Base-by-base conservation (phyloP, 2,888 invertebrate genomes). In the Nomada goodeniana region DNA sequence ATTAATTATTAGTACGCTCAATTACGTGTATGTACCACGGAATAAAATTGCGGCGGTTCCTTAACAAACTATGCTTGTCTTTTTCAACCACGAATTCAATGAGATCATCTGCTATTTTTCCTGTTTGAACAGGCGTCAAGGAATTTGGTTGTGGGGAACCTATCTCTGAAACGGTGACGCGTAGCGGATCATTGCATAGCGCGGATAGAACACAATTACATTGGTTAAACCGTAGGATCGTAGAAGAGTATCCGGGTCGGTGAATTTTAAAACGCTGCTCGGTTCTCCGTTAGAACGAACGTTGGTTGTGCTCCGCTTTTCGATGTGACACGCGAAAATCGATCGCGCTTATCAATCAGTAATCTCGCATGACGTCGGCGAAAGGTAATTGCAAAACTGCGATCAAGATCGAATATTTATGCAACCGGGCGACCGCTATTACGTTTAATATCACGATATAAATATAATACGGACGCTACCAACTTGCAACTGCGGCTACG, bases 331-430 rank as follows among this genome's bases (percentile, higher is more conserved):
- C 18, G 47, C 29, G n/a, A 64, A 70, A 75, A 87, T 87, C 69
- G 86, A 87, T 83, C 69, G 73, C 42, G 11, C 53, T 75, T 82
- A 85, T 87, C 88, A 67, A 67, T 53, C 64, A 13, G 60, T 67
- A 68, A 87, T 87, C 88, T 87, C 59, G 84, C 76, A 69, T 67
- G 80, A 67, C 82, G 84, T 80, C 84, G 61, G 47, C 44, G 36
- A 68, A 55, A 23, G 74, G 76, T 55, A 72, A 82, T 82, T 63
- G 52, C 68, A 18, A 78, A 85, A 80, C 55, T 47, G 73, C 50
- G 50, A 53, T 44, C 52, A 71, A 68, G 29, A 78, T 76, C 82
- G 52, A 82, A 65, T 20, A 23, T 81, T 52, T 52, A 26, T 52
- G 55, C 50, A 53, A 57, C 57, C 59, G 44, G 44, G 18, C 44